Percentiles rank a stretch among this genome's conserved stretches.
phyloP scores from a whole-genome alignment of 2,888 invertebrate genomes.

The Ceratothoa steindachneri region DNA sequence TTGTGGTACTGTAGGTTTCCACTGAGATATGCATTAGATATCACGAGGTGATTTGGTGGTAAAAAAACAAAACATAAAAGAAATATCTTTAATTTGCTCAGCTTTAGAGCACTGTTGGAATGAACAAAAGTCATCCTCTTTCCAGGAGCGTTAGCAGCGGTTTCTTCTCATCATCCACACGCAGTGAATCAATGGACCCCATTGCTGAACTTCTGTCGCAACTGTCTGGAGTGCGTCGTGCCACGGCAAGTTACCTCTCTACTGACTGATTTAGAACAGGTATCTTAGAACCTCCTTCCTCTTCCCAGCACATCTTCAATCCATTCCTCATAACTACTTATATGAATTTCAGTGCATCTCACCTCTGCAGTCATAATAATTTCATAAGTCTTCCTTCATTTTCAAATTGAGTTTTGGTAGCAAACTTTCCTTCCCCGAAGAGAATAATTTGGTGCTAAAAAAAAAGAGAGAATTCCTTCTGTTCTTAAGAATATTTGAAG shows the following conservation, averaged over 20 bases:
- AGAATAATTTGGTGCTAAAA: no score
- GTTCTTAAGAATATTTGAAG: no score
- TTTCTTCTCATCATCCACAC: conserved; percentile 68
- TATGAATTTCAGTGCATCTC: background rate
- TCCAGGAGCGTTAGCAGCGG: conserved; percentile 65
- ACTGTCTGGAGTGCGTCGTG: conserved; percentile 84
- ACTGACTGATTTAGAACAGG: conserved; percentile 36
- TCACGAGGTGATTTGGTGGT: no score
- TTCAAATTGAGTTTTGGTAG: no score
- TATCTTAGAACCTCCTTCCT: conserved; percentile 24
- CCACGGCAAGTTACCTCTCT: conserved; percentile 56
- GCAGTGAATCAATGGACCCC: conserved; percentile 90
- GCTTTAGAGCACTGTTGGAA: no score
- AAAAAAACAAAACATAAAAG: no score
- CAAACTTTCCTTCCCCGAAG: no score
- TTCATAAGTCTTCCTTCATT: no score
- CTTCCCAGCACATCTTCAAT: conserved; percentile 1
- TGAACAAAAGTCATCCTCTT: background rate
- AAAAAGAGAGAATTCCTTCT: no score
- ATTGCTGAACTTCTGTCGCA: conserved; percentile 93
- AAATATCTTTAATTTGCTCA: no score
- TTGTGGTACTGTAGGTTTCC: no score
- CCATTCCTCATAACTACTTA: conserved; percentile 33
- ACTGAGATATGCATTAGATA: no score
- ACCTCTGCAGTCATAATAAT: conserved; percentile 19